Evolutionary conservation across 1,140 invertebrate genomes (phyloP), one percentile per base, ranked within the genome.

Genomic region (Ips typographus): DNA sequence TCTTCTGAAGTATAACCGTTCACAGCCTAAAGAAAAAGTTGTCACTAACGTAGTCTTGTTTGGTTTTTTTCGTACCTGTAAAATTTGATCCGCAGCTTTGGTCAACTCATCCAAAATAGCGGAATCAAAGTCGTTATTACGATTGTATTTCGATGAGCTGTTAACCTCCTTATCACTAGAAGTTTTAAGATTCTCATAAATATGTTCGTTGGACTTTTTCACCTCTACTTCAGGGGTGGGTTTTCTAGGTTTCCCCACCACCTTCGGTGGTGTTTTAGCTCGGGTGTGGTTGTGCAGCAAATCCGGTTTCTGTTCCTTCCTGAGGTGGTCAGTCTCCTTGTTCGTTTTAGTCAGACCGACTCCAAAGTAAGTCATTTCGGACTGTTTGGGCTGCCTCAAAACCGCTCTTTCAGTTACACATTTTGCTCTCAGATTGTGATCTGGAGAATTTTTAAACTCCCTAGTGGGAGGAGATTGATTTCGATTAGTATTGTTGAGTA

Each of bases 1-100:
- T 83, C 82, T 59, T 83, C 83, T 57, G 84, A 83, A 0, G 82
- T 82, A 65, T 84, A 84, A n/a, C 82, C 84, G 60, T 84, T 83
- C 52, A 55, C 52, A 55, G 52, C 52, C 52, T 55, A 37, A 7
- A 55, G 37, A 36, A 44, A 5, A 44, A 44, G 43, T 44, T 44
- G 43, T 44, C 4, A 44, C 8, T 44, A 8, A 44, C 22, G 8
- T 44, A 5, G 43, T 44, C 8, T 44, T 8, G 43, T 44, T 44
- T 44, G 4, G 52, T 5, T 53, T 0, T 1, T 57, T 49, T 41
- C 43, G 40, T 39, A 66, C 64, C 73, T 82, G 76, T 4, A 85
- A 73, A 56, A 85, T 84, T 76, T 84, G 79, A 76, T 84, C 83
- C 4, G 84, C 84, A 8, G 84, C 83, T 74, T 80, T 82, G 3